Evolutionary conservation across 2,888 invertebrate genomes (phyloP).

Genomic region (Nemotelus nigrinus): DNA sequence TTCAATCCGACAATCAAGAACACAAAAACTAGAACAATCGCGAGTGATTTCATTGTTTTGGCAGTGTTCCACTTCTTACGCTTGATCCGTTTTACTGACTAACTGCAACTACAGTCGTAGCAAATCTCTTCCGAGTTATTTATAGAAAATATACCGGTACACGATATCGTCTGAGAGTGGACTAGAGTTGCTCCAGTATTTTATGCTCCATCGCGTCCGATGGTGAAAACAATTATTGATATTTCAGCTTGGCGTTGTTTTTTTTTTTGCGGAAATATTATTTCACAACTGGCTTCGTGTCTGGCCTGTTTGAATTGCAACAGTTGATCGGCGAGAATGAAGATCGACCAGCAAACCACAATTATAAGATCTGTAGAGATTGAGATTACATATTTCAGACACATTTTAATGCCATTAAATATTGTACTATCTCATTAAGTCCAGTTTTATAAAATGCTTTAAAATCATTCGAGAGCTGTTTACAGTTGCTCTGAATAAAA

Average conservation of each 20-base stretch:
- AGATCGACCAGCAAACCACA: no score
- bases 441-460: no score
- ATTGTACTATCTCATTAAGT: no score
- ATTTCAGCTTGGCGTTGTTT: background rate
- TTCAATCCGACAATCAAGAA: conserved; percentile 58
- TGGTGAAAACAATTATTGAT: background rate
- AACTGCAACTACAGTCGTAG: conserved; percentile 13
- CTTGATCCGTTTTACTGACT: background rate
- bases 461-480: no score
- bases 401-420: no score
- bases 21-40: conserved; percentile 12
- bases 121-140: conserved; percentile 2
- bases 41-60: conserved; percentile 13
- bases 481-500: no score
- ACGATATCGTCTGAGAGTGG: background rate
- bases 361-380: no score
- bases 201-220: conserved; percentile 18
- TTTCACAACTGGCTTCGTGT: background rate
- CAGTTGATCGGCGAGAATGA: no score
- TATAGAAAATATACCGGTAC: conserved; percentile 19
- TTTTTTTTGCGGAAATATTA: conserved; percentile 26
- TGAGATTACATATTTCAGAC: no score
- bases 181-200: background rate
- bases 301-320: no score
- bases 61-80: background rate